Conservation (phyloP, 2,888 invertebrate species). For the Julus scanicus region DNA sequence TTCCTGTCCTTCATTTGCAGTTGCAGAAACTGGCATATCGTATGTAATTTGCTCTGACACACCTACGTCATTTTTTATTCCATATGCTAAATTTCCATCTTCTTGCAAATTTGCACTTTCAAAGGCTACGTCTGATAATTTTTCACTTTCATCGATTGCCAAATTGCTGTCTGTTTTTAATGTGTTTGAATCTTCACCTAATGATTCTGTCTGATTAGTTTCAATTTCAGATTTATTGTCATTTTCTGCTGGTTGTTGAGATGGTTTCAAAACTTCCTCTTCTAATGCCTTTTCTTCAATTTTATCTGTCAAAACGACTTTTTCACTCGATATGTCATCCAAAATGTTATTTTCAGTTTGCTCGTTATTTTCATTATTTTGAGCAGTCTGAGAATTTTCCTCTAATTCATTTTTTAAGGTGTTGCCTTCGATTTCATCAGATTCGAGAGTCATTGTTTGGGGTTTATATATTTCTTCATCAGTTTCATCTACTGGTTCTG, state of each 20-base stretch:
- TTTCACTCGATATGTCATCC: not conserved
- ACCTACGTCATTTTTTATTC: not conserved
- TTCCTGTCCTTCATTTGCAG: constrained; percentile 8
- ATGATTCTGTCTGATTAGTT: not conserved
- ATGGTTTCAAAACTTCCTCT: not conserved
- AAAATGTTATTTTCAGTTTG: not conserved
- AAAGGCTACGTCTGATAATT: not conserved
- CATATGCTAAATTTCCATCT: not conserved
- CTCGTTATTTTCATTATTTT: not conserved
- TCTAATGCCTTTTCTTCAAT: not conserved
- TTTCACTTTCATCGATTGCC: not conserved
- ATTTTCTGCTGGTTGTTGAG: not conserved
- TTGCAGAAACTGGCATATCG: not conserved
- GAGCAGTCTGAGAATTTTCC: not conserved
- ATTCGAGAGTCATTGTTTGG: too few relatives aligned
- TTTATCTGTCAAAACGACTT: not conserved
- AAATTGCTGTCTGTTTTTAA: not conserved
- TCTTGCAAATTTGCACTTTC: not conserved
- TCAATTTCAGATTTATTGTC: not conserved
- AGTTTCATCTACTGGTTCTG: not conserved
- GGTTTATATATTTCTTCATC: not conserved
- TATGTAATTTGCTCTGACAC: constrained; percentile 17
- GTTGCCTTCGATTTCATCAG: not conserved
- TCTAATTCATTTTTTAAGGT: not conserved
- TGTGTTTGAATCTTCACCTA: not conserved